Evolutionary conservation across 2,113 vertebrate genomes (phyloP).

Genomic region (Proteles cristata): DNA sequence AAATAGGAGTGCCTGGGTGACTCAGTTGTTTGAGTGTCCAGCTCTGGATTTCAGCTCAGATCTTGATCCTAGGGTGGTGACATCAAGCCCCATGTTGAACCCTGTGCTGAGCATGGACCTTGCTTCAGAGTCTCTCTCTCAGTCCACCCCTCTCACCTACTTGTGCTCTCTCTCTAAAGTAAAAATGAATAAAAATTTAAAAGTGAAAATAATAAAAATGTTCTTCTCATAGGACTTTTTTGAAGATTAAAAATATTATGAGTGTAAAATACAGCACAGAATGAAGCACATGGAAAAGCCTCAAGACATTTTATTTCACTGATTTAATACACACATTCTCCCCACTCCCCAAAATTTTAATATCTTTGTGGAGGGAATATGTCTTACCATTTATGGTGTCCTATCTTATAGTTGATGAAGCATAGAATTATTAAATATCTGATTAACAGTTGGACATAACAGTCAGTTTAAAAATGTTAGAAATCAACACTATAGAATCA

Average conservation of each 20-base stretch:
- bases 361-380: not conserved
- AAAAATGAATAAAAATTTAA: not conserved
- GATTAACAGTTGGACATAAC: not conserved
- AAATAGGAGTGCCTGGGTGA: not conserved
- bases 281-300: not conserved
- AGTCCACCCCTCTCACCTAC: too few relatives aligned
- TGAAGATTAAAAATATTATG: conserved; percentile 38
- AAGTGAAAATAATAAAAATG: conserved; percentile 24
- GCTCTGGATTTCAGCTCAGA: too few relatives aligned
- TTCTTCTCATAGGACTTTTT: not conserved
- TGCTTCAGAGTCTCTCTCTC: too few relatives aligned
- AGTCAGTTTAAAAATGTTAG: conserved; percentile 13
- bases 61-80: too few relatives aligned
- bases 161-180: too few relatives aligned
- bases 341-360: not conserved
- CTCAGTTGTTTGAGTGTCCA: too few relatives aligned
- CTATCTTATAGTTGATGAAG: conserved; percentile 17
- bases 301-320: conserved; percentile 40
- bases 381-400: not conserved
- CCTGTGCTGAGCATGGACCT: too few relatives aligned
- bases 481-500: not conserved
- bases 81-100: too few relatives aligned
- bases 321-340: not conserved
- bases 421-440: not conserved
- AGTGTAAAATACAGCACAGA: not conserved